Conservation (phyloP, 2,113 vertebrate genomes). For the Rousettus leschenaultii region DNA sequence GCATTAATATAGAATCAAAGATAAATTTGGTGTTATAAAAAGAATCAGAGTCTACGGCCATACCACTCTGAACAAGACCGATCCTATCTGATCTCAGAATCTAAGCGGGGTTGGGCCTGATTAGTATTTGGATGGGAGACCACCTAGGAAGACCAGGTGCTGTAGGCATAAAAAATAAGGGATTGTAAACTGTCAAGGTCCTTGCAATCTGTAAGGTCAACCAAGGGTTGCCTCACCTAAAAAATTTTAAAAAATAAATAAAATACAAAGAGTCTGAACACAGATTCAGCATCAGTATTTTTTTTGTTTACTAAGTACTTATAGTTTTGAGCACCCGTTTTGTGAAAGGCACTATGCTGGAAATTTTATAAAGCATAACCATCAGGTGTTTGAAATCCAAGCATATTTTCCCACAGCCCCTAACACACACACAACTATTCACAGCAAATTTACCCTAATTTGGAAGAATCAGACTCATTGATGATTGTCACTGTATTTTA, state of each 20-base stretch:
- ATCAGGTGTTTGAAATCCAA: background rate
- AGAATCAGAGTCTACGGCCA: background rate
- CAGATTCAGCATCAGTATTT: background rate
- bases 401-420: accelerated
- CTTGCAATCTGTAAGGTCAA: too few relatives aligned
- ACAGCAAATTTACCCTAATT: background rate
- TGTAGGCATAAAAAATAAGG: too few relatives aligned
- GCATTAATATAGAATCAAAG: background rate
- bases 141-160: too few relatives aligned
- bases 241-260: background rate
- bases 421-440: background rate
- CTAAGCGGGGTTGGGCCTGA: too few relatives aligned
- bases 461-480: background rate
- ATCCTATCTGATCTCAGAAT: too few relatives aligned
- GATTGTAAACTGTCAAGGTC: too few relatives aligned
- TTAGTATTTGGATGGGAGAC: too few relatives aligned
- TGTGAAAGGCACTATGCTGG: background rate
- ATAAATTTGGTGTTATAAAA: background rate
- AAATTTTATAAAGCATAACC: background rate
- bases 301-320: background rate
- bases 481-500: background rate
- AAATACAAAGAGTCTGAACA: background rate
- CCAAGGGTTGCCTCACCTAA: too few relatives aligned
- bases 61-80: too few relatives aligned
- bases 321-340: background rate